Evolutionary conservation across 1,140 invertebrate genomes (phyloP), one percentile per base, ranked within the genome.

Genomic region (Caenorhabditis brenneri): DNA sequence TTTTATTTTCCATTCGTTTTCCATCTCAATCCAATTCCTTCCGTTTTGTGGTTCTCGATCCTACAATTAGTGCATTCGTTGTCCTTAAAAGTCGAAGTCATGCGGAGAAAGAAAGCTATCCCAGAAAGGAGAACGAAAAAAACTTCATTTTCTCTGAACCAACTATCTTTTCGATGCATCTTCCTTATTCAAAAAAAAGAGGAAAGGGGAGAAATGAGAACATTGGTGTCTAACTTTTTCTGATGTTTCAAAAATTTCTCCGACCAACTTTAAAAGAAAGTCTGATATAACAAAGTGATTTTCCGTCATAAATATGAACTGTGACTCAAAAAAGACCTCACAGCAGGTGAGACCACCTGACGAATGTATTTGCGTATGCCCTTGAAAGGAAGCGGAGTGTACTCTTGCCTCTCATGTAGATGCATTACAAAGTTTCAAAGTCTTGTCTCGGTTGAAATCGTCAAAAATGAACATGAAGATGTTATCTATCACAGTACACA

Each of bases 301-400:
- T 5, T 5, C 39, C 12, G 39, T 42, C 12, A 6, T 7, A 3
- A 39, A 33, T 74, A 42, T 74, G 22, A 42, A 74, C 65, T 74
- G 27, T 74, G 65, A 74, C 36, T 74, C 65, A 74, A 74, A 24
- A 74, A 22, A 24, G 5, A 29, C 29, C 55, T 58, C 9, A 65
- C 4, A 36, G 2, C 3, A 12, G 65, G 24, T 9, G 3, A 12
- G 65, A 42, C 10, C 65, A 74, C n/a, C 65, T 74, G 65, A 55
- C 53, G 10, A 15, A 27, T n/a, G 53, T 65, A 65, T 33, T 65
- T 65, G 65, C 36, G 65, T 74, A 33, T 74, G 65, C 36, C 65
- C 36, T 74, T 74, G 65, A 74, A 31, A 65, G 29, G 6, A 65
- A 65, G 31, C 42, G 36, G 36, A 74, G 65, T 74, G 36, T 42